A percentile compares a stretch with the other conserved stretches of the same genome.
Evolutionary conservation across 1,140 invertebrate genomes (phyloP).

Genomic region (Rhagoletis pomonella): DNA sequence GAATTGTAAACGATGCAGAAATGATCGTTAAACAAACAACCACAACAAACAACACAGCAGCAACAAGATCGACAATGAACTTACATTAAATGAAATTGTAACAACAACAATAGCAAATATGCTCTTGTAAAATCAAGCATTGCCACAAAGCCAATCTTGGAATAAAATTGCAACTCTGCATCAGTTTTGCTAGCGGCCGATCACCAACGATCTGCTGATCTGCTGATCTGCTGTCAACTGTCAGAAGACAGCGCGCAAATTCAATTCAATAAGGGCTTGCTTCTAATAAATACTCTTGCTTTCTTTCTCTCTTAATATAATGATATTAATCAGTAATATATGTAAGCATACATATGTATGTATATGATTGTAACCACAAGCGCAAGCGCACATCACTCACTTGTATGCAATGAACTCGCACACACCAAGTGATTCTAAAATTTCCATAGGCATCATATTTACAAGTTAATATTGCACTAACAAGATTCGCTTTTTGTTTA

Average conservation of each 20-base stretch:
- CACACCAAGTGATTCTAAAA: slow-evolving; percentile 63
- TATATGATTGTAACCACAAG: not conserved
- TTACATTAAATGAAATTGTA: slow-evolving; percentile 4
- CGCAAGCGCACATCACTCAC: not conserved
- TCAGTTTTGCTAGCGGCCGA: not conserved
- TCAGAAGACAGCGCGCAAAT: not conserved
- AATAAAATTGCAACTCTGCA: not conserved
- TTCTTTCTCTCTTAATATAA: not conserved
- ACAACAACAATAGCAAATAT: not conserved
- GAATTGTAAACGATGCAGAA: slow-evolving; percentile 12
- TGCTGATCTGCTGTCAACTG: not conserved
- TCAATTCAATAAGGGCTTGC: not conserved
- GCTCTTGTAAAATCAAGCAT: not conserved
- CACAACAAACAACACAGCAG: not conserved
- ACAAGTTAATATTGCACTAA: slow-evolving; percentile 74
- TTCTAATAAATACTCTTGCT: not conserved
- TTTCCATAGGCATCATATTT: slow-evolving; percentile 72
- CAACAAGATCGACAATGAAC: not conserved
- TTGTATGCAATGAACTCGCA: not conserved
- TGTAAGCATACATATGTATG: not conserved
- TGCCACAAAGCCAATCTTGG: no score
- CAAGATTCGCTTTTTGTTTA: slow-evolving; percentile 61
- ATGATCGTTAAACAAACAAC: not conserved
- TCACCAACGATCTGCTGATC: not conserved
- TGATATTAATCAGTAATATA: not conserved